Conservation (phyloP, 1,140 invertebrate genomes). For the Teleogryllus occipitalis region DNA sequence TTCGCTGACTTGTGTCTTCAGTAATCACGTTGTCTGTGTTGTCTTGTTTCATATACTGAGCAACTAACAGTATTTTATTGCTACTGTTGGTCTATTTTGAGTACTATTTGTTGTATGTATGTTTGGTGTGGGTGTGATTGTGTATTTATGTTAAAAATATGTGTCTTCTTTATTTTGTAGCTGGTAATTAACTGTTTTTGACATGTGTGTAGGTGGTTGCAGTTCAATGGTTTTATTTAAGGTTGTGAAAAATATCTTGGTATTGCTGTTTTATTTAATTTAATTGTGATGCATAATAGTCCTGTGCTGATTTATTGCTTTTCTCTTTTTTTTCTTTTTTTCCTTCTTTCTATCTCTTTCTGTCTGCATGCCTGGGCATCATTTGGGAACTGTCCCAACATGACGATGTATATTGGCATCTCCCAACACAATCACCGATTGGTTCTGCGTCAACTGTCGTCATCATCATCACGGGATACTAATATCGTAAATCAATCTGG, state of each 20-base stretch:
- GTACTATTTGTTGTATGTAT: not conserved
- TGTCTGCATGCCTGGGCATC: conserved; percentile 42
- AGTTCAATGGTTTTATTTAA: not conserved
- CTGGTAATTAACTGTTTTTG: not conserved
- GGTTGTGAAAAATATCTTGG: not conserved
- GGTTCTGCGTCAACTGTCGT: not conserved
- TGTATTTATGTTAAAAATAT: not conserved
- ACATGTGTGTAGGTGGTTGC: not conserved
- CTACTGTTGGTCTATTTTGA: not conserved
- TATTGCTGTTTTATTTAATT: conserved; percentile 5
- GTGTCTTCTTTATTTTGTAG: not conserved
- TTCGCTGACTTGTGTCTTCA: not conserved
- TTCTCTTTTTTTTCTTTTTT: conserved; percentile 38
- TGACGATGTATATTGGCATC: conserved; percentile 1
- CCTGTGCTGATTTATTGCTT: conserved; percentile 39
- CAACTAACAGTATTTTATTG: conserved; percentile 5
- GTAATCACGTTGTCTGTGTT: not conserved
- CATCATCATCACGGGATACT: conserved; percentile 3
- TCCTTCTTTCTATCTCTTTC: conserved; percentile 40
- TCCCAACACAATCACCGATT: not conserved
- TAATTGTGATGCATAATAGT: conserved; percentile 26
- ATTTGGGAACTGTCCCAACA: not conserved
- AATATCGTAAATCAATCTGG: not conserved
- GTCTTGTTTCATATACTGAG: not conserved
- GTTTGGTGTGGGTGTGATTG: not conserved